Conservation (phyloP, 2,113 vertebrate species). For the Corydoras sp. region DNA sequence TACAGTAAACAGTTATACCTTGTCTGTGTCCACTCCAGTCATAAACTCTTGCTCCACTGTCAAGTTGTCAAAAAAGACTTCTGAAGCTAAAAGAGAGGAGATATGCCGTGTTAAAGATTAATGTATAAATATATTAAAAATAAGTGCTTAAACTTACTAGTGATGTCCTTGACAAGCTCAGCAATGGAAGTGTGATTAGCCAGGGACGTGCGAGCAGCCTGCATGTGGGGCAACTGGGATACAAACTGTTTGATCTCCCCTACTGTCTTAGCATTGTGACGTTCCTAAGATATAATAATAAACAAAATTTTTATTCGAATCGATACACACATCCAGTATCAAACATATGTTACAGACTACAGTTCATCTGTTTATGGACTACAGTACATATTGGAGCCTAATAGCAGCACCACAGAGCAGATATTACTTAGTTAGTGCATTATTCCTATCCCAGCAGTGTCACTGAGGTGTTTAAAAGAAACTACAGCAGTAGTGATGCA, state of each 20-base stretch:
- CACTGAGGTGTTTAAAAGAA: no score
- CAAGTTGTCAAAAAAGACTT: constrained; percentile 95
- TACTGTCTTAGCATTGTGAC: constrained; percentile 92
- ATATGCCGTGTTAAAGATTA: not conserved
- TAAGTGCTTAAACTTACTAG: constrained; percentile 70
- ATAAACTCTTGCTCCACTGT: constrained; percentile 99
- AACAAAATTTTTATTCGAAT: not conserved
- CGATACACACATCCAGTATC: not conserved
- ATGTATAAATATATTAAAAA: not conserved
- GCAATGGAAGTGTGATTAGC: constrained; percentile 96
- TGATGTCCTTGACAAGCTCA: constrained; percentile 94
- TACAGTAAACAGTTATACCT: constrained; percentile 62
- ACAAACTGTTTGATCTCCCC: constrained; percentile 99
- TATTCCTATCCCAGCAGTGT: no score
- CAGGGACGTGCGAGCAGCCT: constrained; percentile 86
- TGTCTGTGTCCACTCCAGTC: constrained; percentile 97
- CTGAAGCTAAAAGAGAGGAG: constrained; percentile 77
- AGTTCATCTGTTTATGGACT: no score
- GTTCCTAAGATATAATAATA: constrained; percentile 67
- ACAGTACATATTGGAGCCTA: no score
- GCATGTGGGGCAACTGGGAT: constrained; percentile 96
- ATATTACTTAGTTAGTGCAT: no score
- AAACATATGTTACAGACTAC: not conserved
- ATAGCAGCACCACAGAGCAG: no score
- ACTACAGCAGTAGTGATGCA: not conserved